Evolutionary conservation across 2,797 vertebrate species (phyloP), one percentile per base, ranked within the genome.

Genomic region (Semotilus atromaculatus): DNA sequence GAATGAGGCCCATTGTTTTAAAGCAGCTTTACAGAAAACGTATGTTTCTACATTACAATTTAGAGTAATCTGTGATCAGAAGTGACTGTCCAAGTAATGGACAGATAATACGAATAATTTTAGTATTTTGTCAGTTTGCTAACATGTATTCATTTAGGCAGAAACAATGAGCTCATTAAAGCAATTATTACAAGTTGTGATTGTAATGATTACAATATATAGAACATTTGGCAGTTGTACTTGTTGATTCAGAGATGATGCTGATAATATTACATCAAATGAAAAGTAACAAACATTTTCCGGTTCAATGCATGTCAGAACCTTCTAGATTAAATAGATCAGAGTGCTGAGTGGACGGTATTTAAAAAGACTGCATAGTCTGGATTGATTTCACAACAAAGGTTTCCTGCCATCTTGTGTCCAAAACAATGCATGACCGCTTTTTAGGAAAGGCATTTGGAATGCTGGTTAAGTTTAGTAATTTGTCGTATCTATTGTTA

Each of bases 321-420:
- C 76, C 21, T 78, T 78, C 36, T 45, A 64, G 16, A 21, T 26
- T 29, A 45, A 11, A 78, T 7, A 43, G 36, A 40, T 29, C 9
- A 10, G 3, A 40, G 2, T 58, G 6, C 14, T 18, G 4, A 34
- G 13, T 5, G 5, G 8, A 53, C 1, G 2, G 2, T 5, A 31
- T 51, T 26, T 51, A 45, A 34, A n/a, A 51, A 8, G 3, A 29
- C n/a, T 31, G 31, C n/a, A 66, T 6, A 14, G n/a, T 23, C 23
- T 67, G 23, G 26, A 38, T 23, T 58, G 34, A 55, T 58, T 51
- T 23, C 16, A 77, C 5, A 34, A n/a, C 55, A 53, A 34, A 58
- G 0, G 5, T 78, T 31, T 77, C 14, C 18, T 40, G 82, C 79
- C 79, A 78, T 60, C 88, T 80, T 82, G 82, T 82, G 79, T 40